These are phyloP conservation scores for Myocastor coypus DNA, from an alignment of 2,113 vertebrate species.

Conservation along the genomic window DNA sequence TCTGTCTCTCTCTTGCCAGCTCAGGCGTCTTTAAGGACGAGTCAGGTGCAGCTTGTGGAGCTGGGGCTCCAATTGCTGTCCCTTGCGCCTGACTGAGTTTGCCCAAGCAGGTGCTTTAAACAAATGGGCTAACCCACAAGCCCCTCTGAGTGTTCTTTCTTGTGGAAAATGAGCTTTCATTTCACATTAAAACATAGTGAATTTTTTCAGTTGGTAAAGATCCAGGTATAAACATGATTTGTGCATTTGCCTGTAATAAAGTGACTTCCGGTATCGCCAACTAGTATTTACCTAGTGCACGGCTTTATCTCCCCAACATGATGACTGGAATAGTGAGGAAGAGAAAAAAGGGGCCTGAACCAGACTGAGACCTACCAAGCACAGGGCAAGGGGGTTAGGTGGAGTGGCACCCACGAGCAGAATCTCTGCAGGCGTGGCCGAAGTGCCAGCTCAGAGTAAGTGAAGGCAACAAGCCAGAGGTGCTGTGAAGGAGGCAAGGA, in stretches of 20 bases:
- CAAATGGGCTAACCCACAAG: too few relatives aligned
- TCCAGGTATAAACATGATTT: constrained; percentile 22
- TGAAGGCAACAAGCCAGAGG: not conserved
- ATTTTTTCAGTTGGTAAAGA: not conserved
- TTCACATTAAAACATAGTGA: not conserved
- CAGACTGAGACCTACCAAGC: not conserved
- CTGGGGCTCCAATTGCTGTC: too few relatives aligned
- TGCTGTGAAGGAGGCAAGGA: not conserved
- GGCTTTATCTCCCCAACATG: not conserved
- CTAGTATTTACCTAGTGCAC: not conserved
- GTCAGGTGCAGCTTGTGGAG: too few relatives aligned
- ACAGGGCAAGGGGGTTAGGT: not conserved
- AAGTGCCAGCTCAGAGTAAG: too few relatives aligned
- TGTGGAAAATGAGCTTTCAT: not conserved
- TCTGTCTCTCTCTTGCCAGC: too few relatives aligned
- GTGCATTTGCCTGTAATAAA: not conserved
- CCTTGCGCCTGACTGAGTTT: too few relatives aligned
- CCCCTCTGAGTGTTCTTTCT: not conserved
- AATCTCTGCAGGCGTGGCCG: accelerated
- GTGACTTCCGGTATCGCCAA: not conserved
- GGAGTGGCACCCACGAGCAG: too few relatives aligned
- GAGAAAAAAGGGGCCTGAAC: not conserved
- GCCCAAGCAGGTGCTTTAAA: too few relatives aligned
- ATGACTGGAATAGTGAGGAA: not conserved
- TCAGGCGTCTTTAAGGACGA: too few relatives aligned